These are phyloP conservation scores for Gila orcuttii DNA, from an alignment of 2,113 vertebrate species.

Conservation along the genomic window DNA sequence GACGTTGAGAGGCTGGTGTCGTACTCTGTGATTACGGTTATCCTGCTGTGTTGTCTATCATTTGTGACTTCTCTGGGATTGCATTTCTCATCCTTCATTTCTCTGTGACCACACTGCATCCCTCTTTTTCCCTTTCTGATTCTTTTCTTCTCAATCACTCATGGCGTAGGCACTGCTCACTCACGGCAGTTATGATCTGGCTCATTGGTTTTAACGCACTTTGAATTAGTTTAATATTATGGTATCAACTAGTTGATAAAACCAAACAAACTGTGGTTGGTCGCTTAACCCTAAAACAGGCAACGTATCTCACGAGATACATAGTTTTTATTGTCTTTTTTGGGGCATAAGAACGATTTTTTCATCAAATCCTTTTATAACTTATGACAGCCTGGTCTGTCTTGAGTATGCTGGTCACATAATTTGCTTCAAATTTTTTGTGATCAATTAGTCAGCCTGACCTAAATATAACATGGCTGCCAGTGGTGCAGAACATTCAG, in stretches of 20 bases:
- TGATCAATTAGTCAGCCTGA: too few relatives aligned
- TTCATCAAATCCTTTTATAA: too few relatives aligned
- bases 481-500: too few relatives aligned
- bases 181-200: neutral
- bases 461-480: too few relatives aligned
- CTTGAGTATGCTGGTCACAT: too few relatives aligned
- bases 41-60: constrained; percentile 15
- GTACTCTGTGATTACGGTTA: constrained; percentile 24
- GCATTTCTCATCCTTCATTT: neutral
- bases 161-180: neutral
- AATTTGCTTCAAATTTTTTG: too few relatives aligned
- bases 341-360: too few relatives aligned
- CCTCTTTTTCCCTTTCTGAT: neutral
- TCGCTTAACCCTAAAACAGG: too few relatives aligned
- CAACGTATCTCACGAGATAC: too few relatives aligned
- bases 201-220: neutral
- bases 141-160: neutral
- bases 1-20: neutral
- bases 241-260: neutral
- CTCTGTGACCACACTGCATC: neutral
- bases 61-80: constrained; percentile 3
- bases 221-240: neutral
- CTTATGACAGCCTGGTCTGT: too few relatives aligned
- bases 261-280: neutral
- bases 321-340: too few relatives aligned